Conservation (phyloP, 2,888 invertebrate species). For the Acleris emargana region DNA sequence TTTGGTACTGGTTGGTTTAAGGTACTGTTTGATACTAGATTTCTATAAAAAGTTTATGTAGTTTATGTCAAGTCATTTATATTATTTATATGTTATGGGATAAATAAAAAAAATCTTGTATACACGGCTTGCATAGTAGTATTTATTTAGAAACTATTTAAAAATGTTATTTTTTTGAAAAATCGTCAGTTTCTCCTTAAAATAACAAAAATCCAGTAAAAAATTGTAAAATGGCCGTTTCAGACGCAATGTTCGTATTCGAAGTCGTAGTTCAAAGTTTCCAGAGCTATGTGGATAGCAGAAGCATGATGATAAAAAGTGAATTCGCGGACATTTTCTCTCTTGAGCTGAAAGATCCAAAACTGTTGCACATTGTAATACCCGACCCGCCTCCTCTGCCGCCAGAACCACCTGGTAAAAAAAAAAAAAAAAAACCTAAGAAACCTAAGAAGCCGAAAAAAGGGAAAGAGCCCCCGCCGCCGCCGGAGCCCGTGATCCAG, state of each 20-base stretch:
- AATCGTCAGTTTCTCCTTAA: not conserved
- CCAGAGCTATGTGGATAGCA: slow-evolving; percentile 61
- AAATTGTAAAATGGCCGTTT: slow-evolving; percentile 64
- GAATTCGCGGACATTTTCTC: slow-evolving; percentile 77
- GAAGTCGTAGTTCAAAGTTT: slow-evolving; percentile 73
- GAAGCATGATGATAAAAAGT: slow-evolving; percentile 64
- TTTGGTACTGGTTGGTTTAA: not conserved
- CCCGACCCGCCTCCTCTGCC: slow-evolving; percentile 74
- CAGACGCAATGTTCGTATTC: slow-evolving; percentile 73
- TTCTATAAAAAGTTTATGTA: not conserved
- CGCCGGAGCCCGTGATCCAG: slow-evolving; percentile 71
- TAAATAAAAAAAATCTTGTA: not conserved
- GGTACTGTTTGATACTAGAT: slow-evolving; percentile 1
- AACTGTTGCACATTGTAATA: slow-evolving; percentile 73
- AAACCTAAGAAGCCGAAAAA: slow-evolving; percentile 64
- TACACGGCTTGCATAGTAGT: too few species aligned
- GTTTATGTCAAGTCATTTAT: slow-evolving; percentile 1
- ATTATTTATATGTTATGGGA: slow-evolving; percentile 6
- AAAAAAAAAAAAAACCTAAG: slow-evolving; percentile 57
- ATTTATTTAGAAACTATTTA: too few species aligned
- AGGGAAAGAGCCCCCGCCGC: slow-evolving; percentile 57
- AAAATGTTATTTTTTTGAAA: not conserved
- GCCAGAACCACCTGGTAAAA: slow-evolving; percentile 66
- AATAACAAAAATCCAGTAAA: slow-evolving; percentile 20
- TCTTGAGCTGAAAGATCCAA: slow-evolving; percentile 73